Evolutionary conservation across 1,140 invertebrate species (phyloP).

Genomic region (Drosophila santomea): DNA sequence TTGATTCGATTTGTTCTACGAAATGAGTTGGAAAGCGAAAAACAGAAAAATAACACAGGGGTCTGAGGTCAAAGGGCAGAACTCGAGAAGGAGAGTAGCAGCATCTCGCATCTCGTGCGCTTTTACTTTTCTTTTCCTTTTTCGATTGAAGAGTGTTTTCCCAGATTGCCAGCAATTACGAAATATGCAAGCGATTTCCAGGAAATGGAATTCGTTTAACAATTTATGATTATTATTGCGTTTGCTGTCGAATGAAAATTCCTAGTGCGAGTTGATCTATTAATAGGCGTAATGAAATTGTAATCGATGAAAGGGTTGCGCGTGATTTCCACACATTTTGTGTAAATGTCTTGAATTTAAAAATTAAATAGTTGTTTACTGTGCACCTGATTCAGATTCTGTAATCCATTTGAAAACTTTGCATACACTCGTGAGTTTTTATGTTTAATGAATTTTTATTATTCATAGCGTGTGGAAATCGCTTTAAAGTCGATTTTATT

Average conservation of each 20-base stretch:
- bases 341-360: too few relatives aligned
- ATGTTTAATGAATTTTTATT: not conserved
- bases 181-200: conserved; percentile 22
- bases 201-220: conserved; percentile 17
- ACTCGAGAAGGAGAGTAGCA: not conserved
- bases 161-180: conserved; percentile 12
- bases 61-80: not conserved
- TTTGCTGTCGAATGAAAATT: conserved; percentile 23
- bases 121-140: not conserved
- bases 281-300: conserved; percentile 13
- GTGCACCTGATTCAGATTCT: too few relatives aligned
- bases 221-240: conserved; percentile 6
- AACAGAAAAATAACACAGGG: not conserved
- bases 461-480: too few relatives aligned
- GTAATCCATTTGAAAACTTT: too few relatives aligned
- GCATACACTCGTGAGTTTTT: too few relatives aligned
- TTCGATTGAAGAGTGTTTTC: conserved; percentile 7
- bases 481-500: not conserved
- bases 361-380: too few relatives aligned
- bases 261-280: conserved; percentile 13
- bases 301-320: conserved; percentile 3
- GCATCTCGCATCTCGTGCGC: not conserved
- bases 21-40: conserved; percentile 40
- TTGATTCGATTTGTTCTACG: conserved; percentile 43
- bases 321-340: not conserved